Conservation (phyloP, 2,888 invertebrate genomes). For the Microplitis manilae region DNA sequence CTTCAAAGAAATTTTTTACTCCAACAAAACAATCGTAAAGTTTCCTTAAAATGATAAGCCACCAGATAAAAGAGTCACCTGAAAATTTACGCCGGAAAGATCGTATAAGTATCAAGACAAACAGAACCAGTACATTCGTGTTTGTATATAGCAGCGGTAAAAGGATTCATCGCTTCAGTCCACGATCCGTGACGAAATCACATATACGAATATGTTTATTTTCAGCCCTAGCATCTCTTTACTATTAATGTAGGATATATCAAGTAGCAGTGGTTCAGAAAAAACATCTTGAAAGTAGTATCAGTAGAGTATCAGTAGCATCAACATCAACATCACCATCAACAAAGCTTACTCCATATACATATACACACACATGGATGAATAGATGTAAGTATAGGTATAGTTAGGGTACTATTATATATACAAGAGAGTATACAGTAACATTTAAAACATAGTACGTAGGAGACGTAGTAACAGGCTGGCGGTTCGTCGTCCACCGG, state of each 20-base stretch:
- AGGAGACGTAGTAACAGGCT: constrained; percentile 57
- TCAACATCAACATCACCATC: constrained; percentile 7
- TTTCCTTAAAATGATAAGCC: background rate
- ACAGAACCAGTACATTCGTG: background rate
- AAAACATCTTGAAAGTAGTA: background rate
- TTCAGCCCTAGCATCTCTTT: constrained; percentile 8
- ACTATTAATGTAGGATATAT: background rate
- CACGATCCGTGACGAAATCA: constrained; percentile 45
- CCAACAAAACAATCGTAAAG: constrained; percentile 13
- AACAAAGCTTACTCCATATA: background rate
- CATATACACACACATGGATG: background rate
- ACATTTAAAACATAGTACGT: constrained; percentile 38
- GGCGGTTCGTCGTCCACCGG: constrained; percentile 37
- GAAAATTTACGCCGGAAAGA: constrained; percentile 15
- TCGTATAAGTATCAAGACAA: background rate
- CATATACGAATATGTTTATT: constrained; percentile 31
- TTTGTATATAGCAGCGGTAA: constrained; percentile 7
- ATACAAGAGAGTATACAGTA: constrained; percentile 41
- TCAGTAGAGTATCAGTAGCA: constrained; percentile 6
- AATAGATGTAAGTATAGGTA: too few relatives aligned
- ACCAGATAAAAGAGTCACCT: background rate
- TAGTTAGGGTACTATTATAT: constrained; percentile 49
- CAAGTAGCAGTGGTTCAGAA: background rate
- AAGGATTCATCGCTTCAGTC: constrained; percentile 40
- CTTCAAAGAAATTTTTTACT: too few relatives aligned